These are phyloP conservation scores for Trissolcus japonicus DNA, from an alignment of 2,888 invertebrate genomes.

Conservation along the genomic window DNA sequence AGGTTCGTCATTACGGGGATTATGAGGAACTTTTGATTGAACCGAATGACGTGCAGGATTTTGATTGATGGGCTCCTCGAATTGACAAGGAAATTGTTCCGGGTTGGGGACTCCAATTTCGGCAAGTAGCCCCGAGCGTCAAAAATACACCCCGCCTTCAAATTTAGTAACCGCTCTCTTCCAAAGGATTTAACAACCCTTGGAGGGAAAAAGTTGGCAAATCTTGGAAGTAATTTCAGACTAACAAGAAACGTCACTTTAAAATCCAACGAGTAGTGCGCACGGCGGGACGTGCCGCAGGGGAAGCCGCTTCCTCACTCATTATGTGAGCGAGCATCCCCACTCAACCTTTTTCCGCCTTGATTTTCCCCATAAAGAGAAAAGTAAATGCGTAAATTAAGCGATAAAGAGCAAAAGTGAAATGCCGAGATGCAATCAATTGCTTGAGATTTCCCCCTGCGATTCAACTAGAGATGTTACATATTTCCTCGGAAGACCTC, in stretches of 20 bases:
- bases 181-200: slow-evolving; percentile 32
- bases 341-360: slow-evolving; percentile 19
- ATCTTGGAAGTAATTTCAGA: slow-evolving; percentile 51
- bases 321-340: slow-evolving; percentile 21
- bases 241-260: slow-evolving; percentile 55
- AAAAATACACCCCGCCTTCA: slow-evolving; percentile 33
- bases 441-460: slow-evolving; percentile 11
- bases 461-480: neutral
- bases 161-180: slow-evolving; percentile 31
- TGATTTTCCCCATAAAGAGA: slow-evolving; percentile 32
- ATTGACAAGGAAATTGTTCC: slow-evolving; percentile 46
- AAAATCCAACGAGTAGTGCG: slow-evolving; percentile 36
- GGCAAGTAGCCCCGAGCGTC: slow-evolving; percentile 29
- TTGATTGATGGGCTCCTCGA: slow-evolving; percentile 48
- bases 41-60: slow-evolving; percentile 32
- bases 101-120: slow-evolving; percentile 36
- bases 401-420: slow-evolving; percentile 37
- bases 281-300: slow-evolving; percentile 8
- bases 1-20: slow-evolving; percentile 28
- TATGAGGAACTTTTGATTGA: slow-evolving; percentile 42
- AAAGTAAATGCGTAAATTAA: slow-evolving; percentile 50
- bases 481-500: neutral
- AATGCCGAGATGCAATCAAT: slow-evolving; percentile 37
- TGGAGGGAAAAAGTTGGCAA: slow-evolving; percentile 41
- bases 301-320: slow-evolving; percentile 31